Evolutionary conservation across 2,113 vertebrate species (phyloP), one percentile per base, ranked within the genome.

Genomic region (Trachemys scripta): DNA sequence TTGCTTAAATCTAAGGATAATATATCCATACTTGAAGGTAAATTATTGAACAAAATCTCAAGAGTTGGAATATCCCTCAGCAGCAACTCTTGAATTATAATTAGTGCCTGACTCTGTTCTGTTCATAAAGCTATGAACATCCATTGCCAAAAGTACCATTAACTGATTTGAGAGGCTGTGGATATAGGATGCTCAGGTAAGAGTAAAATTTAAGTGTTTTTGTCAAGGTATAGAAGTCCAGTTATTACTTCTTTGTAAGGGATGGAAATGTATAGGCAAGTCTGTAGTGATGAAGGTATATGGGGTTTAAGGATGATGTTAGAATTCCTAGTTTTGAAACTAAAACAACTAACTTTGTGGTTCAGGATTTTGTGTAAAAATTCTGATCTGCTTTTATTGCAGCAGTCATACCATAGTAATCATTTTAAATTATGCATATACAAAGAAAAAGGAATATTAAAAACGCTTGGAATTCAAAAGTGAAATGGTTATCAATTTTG

Each of bases 231-330:
- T 54, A 38, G 53, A 80, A 92, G 16, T 65, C 13, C 14, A 45
- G 6, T 31, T 86, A 2, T 50, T 91, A 56, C 24, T 12, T 72
- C 4, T 65, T 88, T 82, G 16, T 65, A 86, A 57, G 56, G 53
- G 72, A 19, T 25, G 85, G 47, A 50, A 90, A 24, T 42, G 6
- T 24, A 6, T 87, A 78, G 51, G 10, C 53, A 54, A 47, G 10
- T 59, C 0, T 0, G 51, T 59, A 56, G 38, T 50, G 5, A n/a
- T 54, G 84, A 56, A 56, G 20, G 45, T 5, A 25, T 5, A 1
- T 0, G 14, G 59, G 59, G 3, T 38, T 59, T 82, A 76, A 54
- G 89, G n/a, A 8, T 87, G 12, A 76, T 85, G 25, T 16, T 19
- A 56, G 94, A 95, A 1, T 62, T 13, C 2, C 24, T 3, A 3